Percentiles rank a stretch among this genome's conserved stretches.
Evolutionary conservation across 2,113 vertebrate species (phyloP).

Genomic region (Camelus bactrianus): DNA sequence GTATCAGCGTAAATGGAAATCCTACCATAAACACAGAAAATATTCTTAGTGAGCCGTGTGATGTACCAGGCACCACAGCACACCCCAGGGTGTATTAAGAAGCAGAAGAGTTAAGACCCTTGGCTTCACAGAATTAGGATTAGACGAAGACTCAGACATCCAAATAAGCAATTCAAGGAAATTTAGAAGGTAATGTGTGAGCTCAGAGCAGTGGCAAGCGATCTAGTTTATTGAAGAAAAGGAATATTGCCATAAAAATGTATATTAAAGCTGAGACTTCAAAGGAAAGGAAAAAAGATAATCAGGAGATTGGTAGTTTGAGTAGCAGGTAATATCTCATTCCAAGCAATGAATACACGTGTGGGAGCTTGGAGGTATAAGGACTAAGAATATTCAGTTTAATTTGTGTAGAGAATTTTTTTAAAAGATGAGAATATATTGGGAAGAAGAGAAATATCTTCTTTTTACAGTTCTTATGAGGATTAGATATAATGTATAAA

Average conservation of each 20-base stretch:
- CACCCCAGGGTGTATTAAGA: neutral
- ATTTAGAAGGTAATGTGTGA: neutral
- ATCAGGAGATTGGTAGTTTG: neutral
- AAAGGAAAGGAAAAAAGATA: neutral
- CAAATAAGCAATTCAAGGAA: neutral
- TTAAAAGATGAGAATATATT: neutral
- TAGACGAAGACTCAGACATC: neutral
- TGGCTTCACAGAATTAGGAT: neutral
- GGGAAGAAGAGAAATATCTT: neutral
- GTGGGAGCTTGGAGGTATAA: neutral
- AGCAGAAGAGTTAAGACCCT: neutral
- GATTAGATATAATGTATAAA: neutral
- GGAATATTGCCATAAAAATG: neutral
- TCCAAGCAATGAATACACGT: neutral
- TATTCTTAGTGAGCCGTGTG: neutral
- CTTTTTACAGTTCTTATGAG: neutral
- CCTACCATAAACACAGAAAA: neutral
- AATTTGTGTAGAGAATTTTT: neutral
- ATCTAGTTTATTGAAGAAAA: neutral
- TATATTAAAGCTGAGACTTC: neutral
- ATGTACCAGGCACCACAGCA: neutral
- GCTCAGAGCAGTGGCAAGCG: neutral
- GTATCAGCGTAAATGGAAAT: neutral
- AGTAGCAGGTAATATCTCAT: neutral
- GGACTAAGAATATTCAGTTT: neutral